A percentile compares a stretch with the other conserved stretches of the same genome.
These are phyloP conservation scores for Pedicia rivosa DNA, from an alignment of 2,888 invertebrate species.

Conservation along the genomic window DNA sequence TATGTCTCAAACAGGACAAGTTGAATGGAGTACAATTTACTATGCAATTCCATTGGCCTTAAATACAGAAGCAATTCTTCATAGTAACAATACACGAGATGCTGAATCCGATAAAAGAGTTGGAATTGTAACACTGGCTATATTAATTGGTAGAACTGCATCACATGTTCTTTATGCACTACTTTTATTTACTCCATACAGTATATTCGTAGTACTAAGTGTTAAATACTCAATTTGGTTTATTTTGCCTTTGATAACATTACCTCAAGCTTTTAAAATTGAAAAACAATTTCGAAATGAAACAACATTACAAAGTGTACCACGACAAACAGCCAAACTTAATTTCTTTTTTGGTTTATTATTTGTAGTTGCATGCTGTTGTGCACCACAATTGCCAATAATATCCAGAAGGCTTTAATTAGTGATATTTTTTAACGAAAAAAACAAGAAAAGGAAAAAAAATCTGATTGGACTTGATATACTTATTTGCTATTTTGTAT, in stretches of 20 bases:
- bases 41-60: slow-evolving; percentile 88
- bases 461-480: too few species aligned
- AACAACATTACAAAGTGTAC: slow-evolving; percentile 64
- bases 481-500: too few species aligned
- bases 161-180: slow-evolving; percentile 84
- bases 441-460: too few species aligned
- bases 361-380: slow-evolving; percentile 69
- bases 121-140: slow-evolving; percentile 90
- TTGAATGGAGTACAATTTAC: slow-evolving; percentile 82
- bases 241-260: slow-evolving; percentile 70
- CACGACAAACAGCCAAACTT: slow-evolving; percentile 74
- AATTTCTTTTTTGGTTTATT: slow-evolving; percentile 84
- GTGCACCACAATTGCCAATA: slow-evolving; percentile 43
- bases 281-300: slow-evolving; percentile 75
- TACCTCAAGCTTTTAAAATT: slow-evolving; percentile 77
- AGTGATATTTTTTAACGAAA: too few species aligned
- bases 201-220: slow-evolving; percentile 72
- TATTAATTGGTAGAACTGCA: slow-evolving; percentile 76
- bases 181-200: slow-evolving; percentile 80
- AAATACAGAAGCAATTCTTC: slow-evolving; percentile 89
- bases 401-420: not conserved
- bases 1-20: slow-evolving; percentile 78
- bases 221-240: slow-evolving; percentile 79
- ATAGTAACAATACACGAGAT: slow-evolving; percentile 89
- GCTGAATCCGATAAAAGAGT: slow-evolving; percentile 74